Conservation (phyloP, 1,140 invertebrate genomes). For the Lordiphosa clarofinis region DNA sequence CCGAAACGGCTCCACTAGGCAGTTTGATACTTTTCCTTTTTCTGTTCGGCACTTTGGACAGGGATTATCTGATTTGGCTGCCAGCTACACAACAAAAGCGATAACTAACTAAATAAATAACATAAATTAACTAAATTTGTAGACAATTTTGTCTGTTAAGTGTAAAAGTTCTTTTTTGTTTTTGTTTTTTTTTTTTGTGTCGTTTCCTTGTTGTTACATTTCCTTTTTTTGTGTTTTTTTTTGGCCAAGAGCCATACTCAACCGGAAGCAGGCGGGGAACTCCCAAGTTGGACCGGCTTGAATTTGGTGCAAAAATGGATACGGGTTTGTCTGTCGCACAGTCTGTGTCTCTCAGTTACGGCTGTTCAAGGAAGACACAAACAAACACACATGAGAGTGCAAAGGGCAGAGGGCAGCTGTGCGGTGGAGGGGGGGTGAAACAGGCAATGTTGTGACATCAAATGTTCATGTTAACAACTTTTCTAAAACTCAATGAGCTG, state of each 20-base stretch:
- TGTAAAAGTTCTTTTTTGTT: slow-evolving; percentile 63
- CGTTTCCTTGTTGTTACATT: slow-evolving; percentile 28
- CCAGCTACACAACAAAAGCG: slow-evolving; percentile 27
- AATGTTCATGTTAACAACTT: slow-evolving; percentile 78
- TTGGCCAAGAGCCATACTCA: slow-evolving; percentile 6
- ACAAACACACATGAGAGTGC: slow-evolving; percentile 9
- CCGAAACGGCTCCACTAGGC: no score
- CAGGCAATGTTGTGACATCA: slow-evolving; percentile 70
- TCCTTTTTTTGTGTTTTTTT: slow-evolving; percentile 17
- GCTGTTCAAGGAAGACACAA: slow-evolving; percentile 33
- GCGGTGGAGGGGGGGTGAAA: neutral
- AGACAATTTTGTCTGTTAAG: slow-evolving; percentile 74
- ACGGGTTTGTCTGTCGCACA: slow-evolving; percentile 18
- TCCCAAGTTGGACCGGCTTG: slow-evolving; percentile 30
- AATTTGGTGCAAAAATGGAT: slow-evolving; percentile 51
- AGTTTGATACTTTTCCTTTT: neutral
- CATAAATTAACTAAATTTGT: slow-evolving; percentile 77
- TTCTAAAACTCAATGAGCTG: slow-evolving; percentile 77
- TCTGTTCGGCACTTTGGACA: neutral
- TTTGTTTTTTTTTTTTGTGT: neutral
- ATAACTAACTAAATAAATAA: slow-evolving; percentile 77
- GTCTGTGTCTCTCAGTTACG: slow-evolving; percentile 11
- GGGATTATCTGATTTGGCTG: neutral
- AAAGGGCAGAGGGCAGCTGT: neutral
- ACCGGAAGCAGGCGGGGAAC: neutral